Evolutionary conservation across 2,113 vertebrate genomes (phyloP).

Genomic region (Harpagus bidentatus): DNA sequence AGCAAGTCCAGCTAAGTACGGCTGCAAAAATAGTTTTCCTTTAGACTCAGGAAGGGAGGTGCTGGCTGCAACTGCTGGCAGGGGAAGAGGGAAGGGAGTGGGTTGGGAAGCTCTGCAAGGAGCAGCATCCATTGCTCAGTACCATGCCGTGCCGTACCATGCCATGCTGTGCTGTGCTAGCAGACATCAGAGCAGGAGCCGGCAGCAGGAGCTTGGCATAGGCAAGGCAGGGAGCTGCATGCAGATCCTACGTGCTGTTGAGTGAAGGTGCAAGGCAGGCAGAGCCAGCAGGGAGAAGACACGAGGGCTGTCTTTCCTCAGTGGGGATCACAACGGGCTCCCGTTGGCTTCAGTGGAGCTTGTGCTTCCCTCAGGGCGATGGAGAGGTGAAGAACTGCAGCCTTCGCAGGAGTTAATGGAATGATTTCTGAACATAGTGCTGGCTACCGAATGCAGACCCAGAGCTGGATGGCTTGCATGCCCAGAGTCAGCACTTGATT

Average conservation of each 20-base stretch:
- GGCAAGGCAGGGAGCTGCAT: background rate
- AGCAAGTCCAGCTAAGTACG: background rate
- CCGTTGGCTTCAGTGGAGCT: fast-evolving
- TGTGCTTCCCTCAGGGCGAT: fast-evolving
- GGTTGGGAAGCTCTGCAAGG: background rate
- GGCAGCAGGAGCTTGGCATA: background rate
- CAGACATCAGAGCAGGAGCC: background rate
- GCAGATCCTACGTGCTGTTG: background rate
- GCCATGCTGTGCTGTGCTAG: background rate
- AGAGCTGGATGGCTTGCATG: fast-evolving
- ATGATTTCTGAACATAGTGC: background rate
- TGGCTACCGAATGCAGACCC: fast-evolving
- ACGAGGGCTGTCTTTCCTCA: background rate
- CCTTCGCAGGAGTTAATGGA: fast-evolving
- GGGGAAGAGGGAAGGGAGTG: constrained; percentile 15
- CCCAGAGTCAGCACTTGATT: fast-evolving
- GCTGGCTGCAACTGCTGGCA: constrained; percentile 7
- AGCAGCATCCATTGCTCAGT: background rate
- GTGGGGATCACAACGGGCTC: fast-evolving
- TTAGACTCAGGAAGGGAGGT: constrained; percentile 56
- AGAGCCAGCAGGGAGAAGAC: background rate
- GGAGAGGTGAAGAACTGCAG: background rate
- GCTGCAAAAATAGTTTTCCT: constrained; percentile 50
- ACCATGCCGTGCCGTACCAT: fast-evolving
- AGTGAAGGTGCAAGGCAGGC: background rate